These are phyloP conservation scores for Anagrus nilaparvatae DNA, from an alignment of 1,140 invertebrate species.

Conservation along the genomic window DNA sequence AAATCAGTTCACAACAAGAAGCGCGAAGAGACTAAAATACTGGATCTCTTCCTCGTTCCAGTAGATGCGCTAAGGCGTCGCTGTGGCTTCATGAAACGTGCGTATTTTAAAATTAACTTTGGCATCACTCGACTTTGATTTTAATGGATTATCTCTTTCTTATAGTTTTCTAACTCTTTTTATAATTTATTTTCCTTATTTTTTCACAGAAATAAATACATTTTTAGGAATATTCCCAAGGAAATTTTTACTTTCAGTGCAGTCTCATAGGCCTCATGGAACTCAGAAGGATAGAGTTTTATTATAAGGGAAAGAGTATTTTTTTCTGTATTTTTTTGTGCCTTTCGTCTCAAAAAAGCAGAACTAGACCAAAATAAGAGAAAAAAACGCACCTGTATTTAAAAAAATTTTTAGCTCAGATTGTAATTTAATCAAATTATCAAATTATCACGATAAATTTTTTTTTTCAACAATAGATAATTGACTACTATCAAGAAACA, in stretches of 20 bases:
- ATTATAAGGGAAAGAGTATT: too few relatives aligned
- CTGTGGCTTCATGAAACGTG: constrained; percentile 36
- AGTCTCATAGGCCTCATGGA: too few relatives aligned
- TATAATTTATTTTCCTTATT: constrained; percentile 18
- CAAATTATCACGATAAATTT: neutral
- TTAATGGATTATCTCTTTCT: constrained; percentile 22
- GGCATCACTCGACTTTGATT: constrained; percentile 41
- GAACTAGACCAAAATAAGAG: too few relatives aligned
- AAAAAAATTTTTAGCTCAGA: neutral
- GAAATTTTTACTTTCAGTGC: too few relatives aligned
- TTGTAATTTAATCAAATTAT: neutral
- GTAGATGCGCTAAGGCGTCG: too few relatives aligned
- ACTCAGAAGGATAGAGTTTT: too few relatives aligned
- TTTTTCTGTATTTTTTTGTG: too few relatives aligned
- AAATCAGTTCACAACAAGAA: constrained; percentile 26
- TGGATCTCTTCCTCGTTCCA: too few relatives aligned
- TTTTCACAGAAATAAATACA: too few relatives aligned
- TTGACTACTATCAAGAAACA: neutral
- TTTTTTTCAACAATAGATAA: neutral
- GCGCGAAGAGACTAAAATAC: constrained; percentile 40
- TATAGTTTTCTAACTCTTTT: constrained; percentile 1
- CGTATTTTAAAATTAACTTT: constrained; percentile 44
- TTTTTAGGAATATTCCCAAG: too few relatives aligned
- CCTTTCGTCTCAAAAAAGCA: too few relatives aligned
- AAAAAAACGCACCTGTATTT: too few relatives aligned